Base-by-base conservation (phyloP, 2,113 vertebrate genomes). In the Cryptotis parvus region DNA sequence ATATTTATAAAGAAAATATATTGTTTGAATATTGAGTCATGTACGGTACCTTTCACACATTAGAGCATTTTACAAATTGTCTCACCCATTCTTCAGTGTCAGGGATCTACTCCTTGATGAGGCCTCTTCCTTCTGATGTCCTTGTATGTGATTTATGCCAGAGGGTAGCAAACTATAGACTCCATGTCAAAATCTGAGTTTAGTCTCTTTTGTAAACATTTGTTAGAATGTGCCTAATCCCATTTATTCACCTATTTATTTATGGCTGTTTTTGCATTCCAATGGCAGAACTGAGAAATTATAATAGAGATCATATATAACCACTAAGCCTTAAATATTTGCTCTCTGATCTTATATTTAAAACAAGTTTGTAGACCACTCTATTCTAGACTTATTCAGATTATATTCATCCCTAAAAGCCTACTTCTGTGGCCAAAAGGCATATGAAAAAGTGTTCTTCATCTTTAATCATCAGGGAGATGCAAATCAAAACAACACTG, bases 11-110 rank as follows among this genome's bases (percentile, higher is more conserved):
- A 78, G 18, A 43, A 95, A 89, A 43, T 43, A 72, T 43, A 41
- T 52, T 37, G 26, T 55, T 18, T 63, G 89, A 91, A 94, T 83
- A 20, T 95, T 84, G 87, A 76, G 88, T 74, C 9, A 76, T 31
- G 6, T 4, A 79, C 49, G 22, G 65, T 31, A 2, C 5, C 75
- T 69, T 49, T 78, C 58, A 90, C 77, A 93, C 85, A 87, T 52
- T 39, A 49, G 16, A 75, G 55, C 33, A 3, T 66, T 49, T 86
- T 39, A 49, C 49, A 68, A n/a, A 76, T 41, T 31, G 5, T 39
- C 29, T 72, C 9, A 6, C 2, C 61, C 37, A 49, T 74, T 49
- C 22, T 68, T 79, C 7, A 58, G 27, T 75, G 9, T 33, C 27
- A 58, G 27, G 4, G 43, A 80, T 66, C 5, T 14, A 79, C 24